Evolutionary conservation across 2,113 vertebrate species (phyloP).

Genomic region (Cervus canadensis): DNA sequence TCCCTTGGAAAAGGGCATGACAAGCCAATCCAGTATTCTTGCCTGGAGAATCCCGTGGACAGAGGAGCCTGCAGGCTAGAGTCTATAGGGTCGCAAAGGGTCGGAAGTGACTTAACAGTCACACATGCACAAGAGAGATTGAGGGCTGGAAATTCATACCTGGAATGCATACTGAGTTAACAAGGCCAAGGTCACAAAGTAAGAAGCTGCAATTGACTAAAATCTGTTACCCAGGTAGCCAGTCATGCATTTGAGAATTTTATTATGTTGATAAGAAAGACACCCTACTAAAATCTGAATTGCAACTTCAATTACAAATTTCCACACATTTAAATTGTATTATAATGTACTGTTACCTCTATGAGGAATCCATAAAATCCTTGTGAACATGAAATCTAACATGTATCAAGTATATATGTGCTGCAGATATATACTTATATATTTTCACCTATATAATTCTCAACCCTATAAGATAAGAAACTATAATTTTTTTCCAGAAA

Average conservation of each 20-base stretch:
- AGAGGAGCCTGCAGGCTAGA: background rate
- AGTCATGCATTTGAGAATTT: background rate
- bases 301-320: slow-evolving; percentile 1
- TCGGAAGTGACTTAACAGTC: background rate
- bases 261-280: background rate
- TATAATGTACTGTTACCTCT: background rate
- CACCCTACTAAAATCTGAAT: background rate
- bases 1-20: background rate
- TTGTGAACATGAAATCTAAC: background rate
- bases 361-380: background rate
- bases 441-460: background rate
- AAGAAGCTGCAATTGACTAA: background rate
- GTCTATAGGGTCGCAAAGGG: background rate
- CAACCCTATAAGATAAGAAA: background rate
- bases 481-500: background rate
- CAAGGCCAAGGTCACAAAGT: background rate
- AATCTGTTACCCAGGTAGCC: background rate
- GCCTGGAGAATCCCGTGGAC: background rate
- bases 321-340: background rate
- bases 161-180: background rate
- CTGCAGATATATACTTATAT: background rate
- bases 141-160: background rate
- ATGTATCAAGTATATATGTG: background rate
- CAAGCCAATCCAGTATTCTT: background rate
- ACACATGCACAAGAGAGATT: background rate